Base-by-base conservation (phyloP, 2,797 vertebrate genomes). In the Manis javanica region DNA sequence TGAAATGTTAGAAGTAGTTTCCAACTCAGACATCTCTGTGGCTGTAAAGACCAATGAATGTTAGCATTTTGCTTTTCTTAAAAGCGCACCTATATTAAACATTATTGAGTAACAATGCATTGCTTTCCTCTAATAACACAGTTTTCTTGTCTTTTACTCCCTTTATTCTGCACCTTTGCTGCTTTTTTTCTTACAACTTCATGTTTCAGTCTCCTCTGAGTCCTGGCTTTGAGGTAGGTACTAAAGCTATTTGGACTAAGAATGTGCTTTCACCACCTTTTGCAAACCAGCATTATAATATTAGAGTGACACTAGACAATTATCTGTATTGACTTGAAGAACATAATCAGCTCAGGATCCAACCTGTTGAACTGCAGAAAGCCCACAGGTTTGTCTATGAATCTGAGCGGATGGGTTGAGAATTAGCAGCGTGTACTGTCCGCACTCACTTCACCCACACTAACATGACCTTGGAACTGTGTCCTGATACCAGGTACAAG, bases 211-310 rank as follows among this genome's bases (percentile, higher is more conserved):
- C 99, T 98, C 99, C 99, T 97, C 98, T 99, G 98, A 99, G 99
- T 98, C 99, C 99, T 97, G 99, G 98, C 98, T 99, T 99, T 98
- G 99, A 99, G 99, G 99, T 99, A 98, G 97, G 99, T 99, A 97
- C 90, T 95, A 90, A 95, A 87, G 91, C 96, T 97, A 63, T 46
- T 68, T 55, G 64, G 14, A 91, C 15, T 55, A 53, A 10, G 10
- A 85, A 63, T 91, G 2, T 89, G 13, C 26, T 31, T 31, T 51
- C 34, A 37, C 13, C 15, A 3, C 78, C 53, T 68, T 94, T 64
- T 88, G 64, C 59, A 90, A 87, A 10, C 29, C 23, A 75, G 26
- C 8, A 42, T 86, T 89, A 46, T 81, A 53, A 53, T 69, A 69
- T 29, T 88, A 72, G 13, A 24, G 63, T 91, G 74, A 66, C 13